Base-by-base conservation (phyloP, 2,797 vertebrate species). In the Poecile montanus region DNA sequence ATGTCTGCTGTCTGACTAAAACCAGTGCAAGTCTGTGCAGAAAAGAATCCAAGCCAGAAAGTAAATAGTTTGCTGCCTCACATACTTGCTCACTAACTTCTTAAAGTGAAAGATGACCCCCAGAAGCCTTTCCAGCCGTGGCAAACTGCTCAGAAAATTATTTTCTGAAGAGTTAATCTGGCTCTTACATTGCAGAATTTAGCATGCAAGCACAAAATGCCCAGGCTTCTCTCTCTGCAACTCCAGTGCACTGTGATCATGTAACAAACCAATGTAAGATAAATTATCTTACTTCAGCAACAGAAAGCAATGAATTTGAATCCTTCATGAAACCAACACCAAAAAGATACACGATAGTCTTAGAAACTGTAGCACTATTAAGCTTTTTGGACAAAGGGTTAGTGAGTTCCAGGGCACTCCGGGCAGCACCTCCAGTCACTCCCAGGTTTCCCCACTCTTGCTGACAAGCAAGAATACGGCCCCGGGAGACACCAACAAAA, bases 11-110 rank as follows among this genome's bases (percentile, higher is more conserved):
- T 40, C n/a, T 73, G 30, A 93, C 61, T 92, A 68, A 94, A 85
- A 61, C 44, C 53, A 75, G 11, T 38, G 17, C 57, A 75, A 90
- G 51, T 38, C 63, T 67, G 60, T 3, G 32, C 26, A 82, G 66
- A 88, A 48, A 79, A 56, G 81, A 92, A 93, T 74, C 34, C 57
- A 38, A 92, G 53, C 29, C 88, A 95, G 67, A 92, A 95, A 93
- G 71, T 73, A 90, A 94, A 86, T 25, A 87, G 65, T 77, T 60
- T 72, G 45, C 71, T 89, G 60, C 50, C 27, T 84, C 30, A 71
- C 77, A 82, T 88, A 82, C 72, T 92, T 93, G 38, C 38, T 54
- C 56, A 77, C 38, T 67, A 85, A 79, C 34, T 74, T 89, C 48
- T 94, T 87, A 87, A 94, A 89, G 81, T 40, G 72, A 74, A 93